phyloP scores from a whole-genome alignment of 2,113 vertebrate genomes.

The Petroica traversi region DNA sequence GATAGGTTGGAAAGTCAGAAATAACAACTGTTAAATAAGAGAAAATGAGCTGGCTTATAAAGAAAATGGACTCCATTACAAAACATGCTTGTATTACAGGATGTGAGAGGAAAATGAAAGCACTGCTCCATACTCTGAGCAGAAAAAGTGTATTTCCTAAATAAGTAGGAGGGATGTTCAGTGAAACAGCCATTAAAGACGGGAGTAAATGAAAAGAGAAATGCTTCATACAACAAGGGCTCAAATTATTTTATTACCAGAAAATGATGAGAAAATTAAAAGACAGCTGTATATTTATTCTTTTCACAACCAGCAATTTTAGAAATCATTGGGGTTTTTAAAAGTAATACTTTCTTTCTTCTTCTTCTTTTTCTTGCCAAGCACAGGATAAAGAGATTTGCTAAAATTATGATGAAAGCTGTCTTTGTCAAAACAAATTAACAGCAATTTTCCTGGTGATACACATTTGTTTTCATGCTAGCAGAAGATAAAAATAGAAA shows the following conservation, averaged over 20 bases:
- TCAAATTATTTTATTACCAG: background rate
- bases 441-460: background rate
- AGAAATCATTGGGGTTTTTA: fast-evolving
- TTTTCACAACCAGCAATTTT: background rate
- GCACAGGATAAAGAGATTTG: background rate
- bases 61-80: background rate
- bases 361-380: background rate
- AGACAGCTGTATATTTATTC: background rate
- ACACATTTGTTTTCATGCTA: background rate
- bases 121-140: background rate
- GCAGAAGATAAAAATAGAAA: background rate
- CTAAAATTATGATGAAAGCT: background rate
- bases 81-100: background rate
- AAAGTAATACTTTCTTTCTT: background rate
- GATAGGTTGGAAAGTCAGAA: background rate
- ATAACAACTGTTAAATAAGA: background rate
- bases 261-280: background rate
- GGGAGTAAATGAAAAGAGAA: background rate
- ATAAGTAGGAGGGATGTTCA: background rate
- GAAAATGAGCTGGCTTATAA: background rate
- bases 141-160: background rate
- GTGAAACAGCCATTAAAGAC: background rate
- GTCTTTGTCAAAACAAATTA: background rate
- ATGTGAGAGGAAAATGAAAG: background rate
- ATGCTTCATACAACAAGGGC: background rate